Evolutionary conservation across 2,797 vertebrate genomes (phyloP).

Genomic region (Clarias pachynema): DNA sequence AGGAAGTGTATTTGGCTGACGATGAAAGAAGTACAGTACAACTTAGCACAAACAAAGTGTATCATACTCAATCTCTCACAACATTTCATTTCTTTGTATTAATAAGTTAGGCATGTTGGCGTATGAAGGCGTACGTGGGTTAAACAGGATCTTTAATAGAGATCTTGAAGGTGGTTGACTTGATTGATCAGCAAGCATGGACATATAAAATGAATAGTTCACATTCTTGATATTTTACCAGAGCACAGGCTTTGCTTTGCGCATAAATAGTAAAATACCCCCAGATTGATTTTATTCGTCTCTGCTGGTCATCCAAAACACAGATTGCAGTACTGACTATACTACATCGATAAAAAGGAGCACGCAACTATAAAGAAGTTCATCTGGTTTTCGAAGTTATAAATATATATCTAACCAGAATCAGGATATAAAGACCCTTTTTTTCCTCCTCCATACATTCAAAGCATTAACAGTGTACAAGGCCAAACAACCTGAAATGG

Average conservation of each 20-base stretch:
- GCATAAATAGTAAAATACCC: not conserved
- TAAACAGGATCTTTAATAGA: not conserved
- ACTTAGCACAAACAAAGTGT: too few species aligned
- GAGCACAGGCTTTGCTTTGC: not conserved
- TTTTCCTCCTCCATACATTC: not conserved
- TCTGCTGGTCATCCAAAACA: not conserved
- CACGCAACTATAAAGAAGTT: not conserved
- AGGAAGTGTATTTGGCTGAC: too few species aligned
- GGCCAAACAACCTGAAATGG: slow-evolving; percentile 5
- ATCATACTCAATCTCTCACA: too few species aligned
- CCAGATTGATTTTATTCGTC: not conserved
- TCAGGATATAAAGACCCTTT: not conserved
- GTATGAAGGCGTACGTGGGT: not conserved
- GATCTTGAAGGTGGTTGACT: not conserved
- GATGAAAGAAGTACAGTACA: too few species aligned
- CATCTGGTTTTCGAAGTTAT: not conserved
- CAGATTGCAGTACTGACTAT: not conserved
- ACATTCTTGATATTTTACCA: not conserved
- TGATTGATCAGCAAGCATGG: not conserved
- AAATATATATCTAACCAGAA: not conserved
- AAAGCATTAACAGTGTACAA: not conserved
- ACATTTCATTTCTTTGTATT: too few species aligned
- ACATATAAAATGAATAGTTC: not conserved
- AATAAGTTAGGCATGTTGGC: too few species aligned
- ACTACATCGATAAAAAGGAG: not conserved